Percentiles rank a stretch among this genome's conserved stretches.
Conservation (phyloP, 2,113 vertebrate genomes). For the Carettochelys insculpta region DNA sequence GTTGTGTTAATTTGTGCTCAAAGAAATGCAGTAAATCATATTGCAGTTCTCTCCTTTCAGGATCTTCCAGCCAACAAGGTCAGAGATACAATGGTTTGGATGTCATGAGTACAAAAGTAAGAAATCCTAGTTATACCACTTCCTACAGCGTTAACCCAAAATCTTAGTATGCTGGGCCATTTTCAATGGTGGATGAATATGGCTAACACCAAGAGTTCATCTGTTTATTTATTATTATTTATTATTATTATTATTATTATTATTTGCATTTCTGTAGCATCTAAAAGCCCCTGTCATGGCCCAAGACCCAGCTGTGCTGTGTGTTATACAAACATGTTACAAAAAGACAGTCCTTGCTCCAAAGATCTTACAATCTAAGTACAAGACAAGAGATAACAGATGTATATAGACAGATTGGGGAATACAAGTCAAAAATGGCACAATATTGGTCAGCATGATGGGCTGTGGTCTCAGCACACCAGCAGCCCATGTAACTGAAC, state of each 20-base stretch:
- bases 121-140: neutral
- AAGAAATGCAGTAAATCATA: rapidly evolving
- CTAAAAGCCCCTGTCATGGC: neutral
- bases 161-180: neutral
- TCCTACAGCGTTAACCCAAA: neutral
- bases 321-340: neutral
- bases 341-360: neutral
- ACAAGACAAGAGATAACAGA: neutral
- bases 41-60: neutral
- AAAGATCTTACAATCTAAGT: neutral
- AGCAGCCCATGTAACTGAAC: too few species aligned
- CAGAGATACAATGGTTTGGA: neutral
- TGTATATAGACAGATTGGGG: neutral
- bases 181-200: neutral
- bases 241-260: neutral
- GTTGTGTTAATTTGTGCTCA: neutral
- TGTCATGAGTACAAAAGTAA: neutral
- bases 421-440: neutral
- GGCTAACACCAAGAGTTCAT: neutral
- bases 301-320: neutral
- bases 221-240: neutral
- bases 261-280: neutral
- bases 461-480: neutral
- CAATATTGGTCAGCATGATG: neutral
- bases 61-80: neutral